These are phyloP conservation scores for Acipenser oxyrinchus DNA, from an alignment of 2,797 vertebrate genomes.

Conservation along the genomic window DNA sequence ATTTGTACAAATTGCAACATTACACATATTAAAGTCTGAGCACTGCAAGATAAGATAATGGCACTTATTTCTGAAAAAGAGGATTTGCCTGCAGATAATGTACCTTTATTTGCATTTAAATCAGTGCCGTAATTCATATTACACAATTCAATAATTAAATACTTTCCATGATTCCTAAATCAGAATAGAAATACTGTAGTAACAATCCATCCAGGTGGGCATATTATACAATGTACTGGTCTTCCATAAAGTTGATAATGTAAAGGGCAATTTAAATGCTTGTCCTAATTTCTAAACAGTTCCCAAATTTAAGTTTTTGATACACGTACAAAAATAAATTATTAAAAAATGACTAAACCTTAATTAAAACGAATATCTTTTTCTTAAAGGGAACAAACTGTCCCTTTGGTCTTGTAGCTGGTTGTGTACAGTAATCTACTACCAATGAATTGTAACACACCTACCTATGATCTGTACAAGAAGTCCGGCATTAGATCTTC, in stretches of 20 bases:
- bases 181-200: not conserved
- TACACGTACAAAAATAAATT: conserved; percentile 2
- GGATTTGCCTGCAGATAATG: too few species aligned
- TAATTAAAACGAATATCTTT: conserved; percentile 5
- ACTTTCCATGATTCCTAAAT: not conserved
- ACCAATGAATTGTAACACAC: too few species aligned
- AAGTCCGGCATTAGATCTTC: too few species aligned
- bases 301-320: conserved; percentile 5
- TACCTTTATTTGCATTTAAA: too few species aligned
- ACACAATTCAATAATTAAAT: not conserved
- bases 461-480: too few species aligned
- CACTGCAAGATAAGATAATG: too few species aligned
- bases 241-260: conserved; percentile 14
- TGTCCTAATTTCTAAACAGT: not conserved
- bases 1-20: too few species aligned
- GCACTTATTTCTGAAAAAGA: too few species aligned
- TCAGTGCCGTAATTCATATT: too few species aligned
- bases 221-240: conserved; percentile 1
- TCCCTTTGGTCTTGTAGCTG: not conserved
- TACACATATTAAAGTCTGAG: too few species aligned
- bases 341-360: conserved; percentile 10
- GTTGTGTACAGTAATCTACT: not conserved
- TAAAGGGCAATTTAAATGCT: not conserved
- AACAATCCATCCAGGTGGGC: not conserved
- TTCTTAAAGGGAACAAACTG: not conserved